Conservation (phyloP, 2,797 vertebrate genomes). For the Toxotes lorentzi region DNA sequence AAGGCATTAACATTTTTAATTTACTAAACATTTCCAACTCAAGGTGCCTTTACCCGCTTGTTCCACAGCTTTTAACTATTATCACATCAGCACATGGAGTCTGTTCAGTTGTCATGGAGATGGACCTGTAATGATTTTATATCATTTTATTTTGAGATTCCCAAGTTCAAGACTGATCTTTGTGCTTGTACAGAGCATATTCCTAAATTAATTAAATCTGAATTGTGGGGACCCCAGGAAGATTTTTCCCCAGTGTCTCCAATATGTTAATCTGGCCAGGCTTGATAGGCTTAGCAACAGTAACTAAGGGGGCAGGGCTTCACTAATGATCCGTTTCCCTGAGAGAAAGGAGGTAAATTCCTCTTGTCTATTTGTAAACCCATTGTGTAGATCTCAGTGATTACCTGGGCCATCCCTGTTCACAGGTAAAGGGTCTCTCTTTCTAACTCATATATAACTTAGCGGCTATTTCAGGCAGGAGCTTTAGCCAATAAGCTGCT, state of each 20-base stretch:
- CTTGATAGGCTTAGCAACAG: background rate
- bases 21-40: background rate
- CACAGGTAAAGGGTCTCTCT: slow-evolving; percentile 40
- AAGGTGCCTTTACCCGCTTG: background rate
- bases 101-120: too few relatives aligned
- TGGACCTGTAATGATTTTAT: too few relatives aligned
- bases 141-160: background rate
- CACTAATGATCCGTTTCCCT: background rate
- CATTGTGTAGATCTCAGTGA: slow-evolving; percentile 42
- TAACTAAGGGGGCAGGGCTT: background rate
- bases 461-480: slow-evolving; percentile 66
- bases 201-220: background rate
- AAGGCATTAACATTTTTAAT: background rate
- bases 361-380: slow-evolving; percentile 11
- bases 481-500: slow-evolving; percentile 73
- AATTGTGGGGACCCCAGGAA: background rate
- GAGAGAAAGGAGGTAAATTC: slow-evolving; percentile 5
- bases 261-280: background rate
- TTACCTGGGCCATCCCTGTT: slow-evolving; percentile 24
- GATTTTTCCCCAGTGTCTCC: background rate
- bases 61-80: background rate
- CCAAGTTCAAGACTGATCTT: background rate
- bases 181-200: background rate
- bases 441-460: slow-evolving; percentile 40
- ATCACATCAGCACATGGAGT: too few relatives aligned